Base-by-base conservation (phyloP, 2,797 vertebrate genomes). In the Phoxinus dragarum region DNA sequence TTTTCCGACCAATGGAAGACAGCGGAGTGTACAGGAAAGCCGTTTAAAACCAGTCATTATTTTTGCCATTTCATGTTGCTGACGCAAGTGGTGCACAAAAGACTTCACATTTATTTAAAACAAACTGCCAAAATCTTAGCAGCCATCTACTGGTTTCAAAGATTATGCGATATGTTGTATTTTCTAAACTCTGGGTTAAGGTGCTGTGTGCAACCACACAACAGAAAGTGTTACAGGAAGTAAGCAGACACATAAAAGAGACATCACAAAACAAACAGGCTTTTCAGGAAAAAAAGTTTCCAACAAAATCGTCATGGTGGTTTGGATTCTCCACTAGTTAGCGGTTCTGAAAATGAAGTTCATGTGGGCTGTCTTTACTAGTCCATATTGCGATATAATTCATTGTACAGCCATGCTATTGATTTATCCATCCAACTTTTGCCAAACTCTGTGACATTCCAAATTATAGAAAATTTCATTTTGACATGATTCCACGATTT, bases 401-500 rank as follows among this genome's bases (percentile, higher is more conserved):
- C 54, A 27, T 61, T 12, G 59, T 14, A 64, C 12, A 31, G 11
- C 11, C 11, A 2, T 61, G 11, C 5, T 64, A 31, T 64, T 27
- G 59, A 61, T 61, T 61, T 61, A 27, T 16, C n/a, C 59, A 61
- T 27, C 12, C 11, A 31, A 27, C 14, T 31, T 64, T 31, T 2
- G 11, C 11, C 59, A 31, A 31, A 64, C n/a, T 27, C 23, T 31
- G n/a, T 64, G 12, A 64, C n/a, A 27, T 27, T 64, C 11, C 4
- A n/a, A 27, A 64, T 14, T 31, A 64, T 14, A 27, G n/a, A 27
- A 61, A 6, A 27, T 27, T 0, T 0, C 0, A 14, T 61, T 14
- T 14, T 31, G 2, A 3, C 4, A 5, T 14, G 27, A 64, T 64
- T 12, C 5, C 59, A 64, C 59, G 2, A 31, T 31, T 64, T 27